Base-by-base conservation (phyloP, 2,113 vertebrate genomes). In the Anguilla japonica region DNA sequence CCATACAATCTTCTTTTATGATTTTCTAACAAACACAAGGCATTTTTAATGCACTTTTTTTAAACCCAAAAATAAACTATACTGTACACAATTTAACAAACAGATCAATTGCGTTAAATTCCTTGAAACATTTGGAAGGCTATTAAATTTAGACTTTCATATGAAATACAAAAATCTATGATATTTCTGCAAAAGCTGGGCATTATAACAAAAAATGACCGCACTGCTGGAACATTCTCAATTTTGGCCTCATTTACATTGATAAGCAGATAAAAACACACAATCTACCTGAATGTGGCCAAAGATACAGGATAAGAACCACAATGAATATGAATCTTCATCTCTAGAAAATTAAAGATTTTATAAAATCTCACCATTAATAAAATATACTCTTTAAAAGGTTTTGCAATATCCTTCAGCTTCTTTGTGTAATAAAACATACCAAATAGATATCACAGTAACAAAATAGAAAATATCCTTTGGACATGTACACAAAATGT, bases 391-490 rank as follows among this genome's bases (percentile, higher is more conserved):
- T 75, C n/a, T 94, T 88, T 4, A 75, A 34, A 60, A 75, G n/a
- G 71, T 86, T 81, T 87, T 89, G 83, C 83, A 82, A 89, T 87
- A 88, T 91, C 82, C 92, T 87, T 91, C 83, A 43, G 9, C 26
- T 67, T 53, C 41, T 82, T 50, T 82, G 29, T 83, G 81, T 91
- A 89, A 89, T 89, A 92, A 91, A 89, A 93, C 88, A 86, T 93
- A 91, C 90, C 93, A 95, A 94, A 96, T 93, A 93, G 92, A 91
- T 93, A 93, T 93, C 93, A 85, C 93, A 93, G 92, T 93, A 91
- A 87, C 91, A 86, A 89, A 41, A 88, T 93, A 94, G 87, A 93
- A 92, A 75, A 93, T 91, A 84, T 87, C 89, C 89, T 90, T 22
- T 60, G 79, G 57, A 84, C 41, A 88, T 94, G 86, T 93, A 94